Conservation (phyloP, 2,888 invertebrate species). For the Ormyrus pomaceus region DNA sequence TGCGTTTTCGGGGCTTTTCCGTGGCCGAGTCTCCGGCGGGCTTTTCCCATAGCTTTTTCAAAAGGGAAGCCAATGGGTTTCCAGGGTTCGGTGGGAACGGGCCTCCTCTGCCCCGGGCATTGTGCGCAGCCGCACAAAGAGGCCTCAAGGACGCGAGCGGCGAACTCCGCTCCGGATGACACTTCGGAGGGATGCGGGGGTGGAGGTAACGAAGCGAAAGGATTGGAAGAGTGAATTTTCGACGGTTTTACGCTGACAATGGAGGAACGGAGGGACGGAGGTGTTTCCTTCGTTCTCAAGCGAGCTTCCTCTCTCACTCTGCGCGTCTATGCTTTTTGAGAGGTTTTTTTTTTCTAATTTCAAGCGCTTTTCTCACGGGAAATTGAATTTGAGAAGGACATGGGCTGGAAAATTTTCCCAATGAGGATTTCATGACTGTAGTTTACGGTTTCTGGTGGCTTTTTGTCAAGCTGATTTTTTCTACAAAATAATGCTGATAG, state of each 20-base stretch:
- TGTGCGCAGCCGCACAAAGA: slow-evolving; percentile 29
- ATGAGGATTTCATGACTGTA: too few species aligned
- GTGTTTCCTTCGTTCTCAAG: slow-evolving; percentile 15
- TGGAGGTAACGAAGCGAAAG: slow-evolving; percentile 52
- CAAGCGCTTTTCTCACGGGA: slow-evolving; percentile 25
- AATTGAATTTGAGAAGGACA: background rate
- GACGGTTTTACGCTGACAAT: slow-evolving; percentile 29
- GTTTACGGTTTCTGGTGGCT: too few species aligned
- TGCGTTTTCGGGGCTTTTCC: slow-evolving; percentile 51
- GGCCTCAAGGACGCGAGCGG: slow-evolving; percentile 58
- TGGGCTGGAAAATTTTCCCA: background rate
- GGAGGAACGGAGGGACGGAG: slow-evolving; percentile 11
- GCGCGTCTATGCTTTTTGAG: background rate
- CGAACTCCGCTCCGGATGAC: slow-evolving; percentile 3
- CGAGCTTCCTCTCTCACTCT: background rate
- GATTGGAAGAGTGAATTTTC: slow-evolving; percentile 53
- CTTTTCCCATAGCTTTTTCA: slow-evolving; percentile 44
- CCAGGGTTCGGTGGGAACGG: slow-evolving; percentile 72
- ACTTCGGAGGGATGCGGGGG: slow-evolving; percentile 34
- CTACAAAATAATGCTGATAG: too few species aligned
- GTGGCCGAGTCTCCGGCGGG: slow-evolving; percentile 14
- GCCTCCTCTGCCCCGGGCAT: slow-evolving; percentile 44
- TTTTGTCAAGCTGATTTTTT: too few species aligned
- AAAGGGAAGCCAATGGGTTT: slow-evolving; percentile 65
- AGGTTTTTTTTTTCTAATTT: slow-evolving; percentile 28